phyloP scores from a whole-genome alignment of 2,113 vertebrate genomes.

The Oryzias melastigma region DNA sequence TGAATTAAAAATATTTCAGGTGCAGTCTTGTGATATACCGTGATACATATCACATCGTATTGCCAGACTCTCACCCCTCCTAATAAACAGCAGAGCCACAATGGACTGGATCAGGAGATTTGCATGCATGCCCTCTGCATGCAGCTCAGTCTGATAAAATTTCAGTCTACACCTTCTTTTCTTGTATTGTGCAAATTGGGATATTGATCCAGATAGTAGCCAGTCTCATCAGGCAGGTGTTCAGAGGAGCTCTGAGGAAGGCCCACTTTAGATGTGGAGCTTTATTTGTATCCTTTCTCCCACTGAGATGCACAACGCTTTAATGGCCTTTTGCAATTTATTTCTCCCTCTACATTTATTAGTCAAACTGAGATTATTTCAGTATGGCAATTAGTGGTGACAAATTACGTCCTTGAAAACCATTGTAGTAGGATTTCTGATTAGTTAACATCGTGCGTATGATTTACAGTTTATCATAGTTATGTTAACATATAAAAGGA shows the following conservation, averaged over 20 bases:
- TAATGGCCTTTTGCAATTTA: neutral
- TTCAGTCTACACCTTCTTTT: constrained; percentile 18
- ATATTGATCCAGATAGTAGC: constrained; percentile 45
- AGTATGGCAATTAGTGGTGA: too few species aligned
- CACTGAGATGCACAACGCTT: neutral
- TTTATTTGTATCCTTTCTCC: neutral
- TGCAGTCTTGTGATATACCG: too few species aligned
- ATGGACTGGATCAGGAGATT: constrained; percentile 23
- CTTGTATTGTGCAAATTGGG: constrained; percentile 30
- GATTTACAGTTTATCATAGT: neutral
- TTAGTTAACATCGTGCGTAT: too few species aligned
- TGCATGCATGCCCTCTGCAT: constrained; percentile 18
- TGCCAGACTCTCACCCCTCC: constrained; percentile 10
- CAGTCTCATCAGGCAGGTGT: constrained; percentile 33
- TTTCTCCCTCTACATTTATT: too few species aligned
- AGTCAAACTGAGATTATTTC: too few species aligned
- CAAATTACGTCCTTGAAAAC: too few species aligned
- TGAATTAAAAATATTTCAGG: too few species aligned
- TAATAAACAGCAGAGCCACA: constrained; percentile 34
- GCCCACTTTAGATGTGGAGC: constrained; percentile 7
- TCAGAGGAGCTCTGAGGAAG: constrained; percentile 12
- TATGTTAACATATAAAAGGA: neutral
- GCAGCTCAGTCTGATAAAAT: constrained; percentile 29
- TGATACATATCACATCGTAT: too few species aligned
- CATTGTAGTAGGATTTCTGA: too few species aligned